Conservation (phyloP, 1,140 invertebrate genomes). For the Drosophila prosaltans region DNA sequence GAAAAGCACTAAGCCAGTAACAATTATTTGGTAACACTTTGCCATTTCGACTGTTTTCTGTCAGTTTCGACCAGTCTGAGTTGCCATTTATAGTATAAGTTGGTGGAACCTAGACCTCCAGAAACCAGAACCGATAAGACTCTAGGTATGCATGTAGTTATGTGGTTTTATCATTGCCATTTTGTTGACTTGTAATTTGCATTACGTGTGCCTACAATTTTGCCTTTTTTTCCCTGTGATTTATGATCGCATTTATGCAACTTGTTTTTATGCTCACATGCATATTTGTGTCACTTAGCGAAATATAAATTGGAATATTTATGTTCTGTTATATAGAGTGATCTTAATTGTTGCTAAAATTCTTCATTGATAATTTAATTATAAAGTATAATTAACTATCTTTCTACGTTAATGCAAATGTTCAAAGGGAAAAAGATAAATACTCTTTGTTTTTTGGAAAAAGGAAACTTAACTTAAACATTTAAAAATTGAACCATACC, state of each 20-base stretch:
- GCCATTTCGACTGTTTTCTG: conserved; percentile 51
- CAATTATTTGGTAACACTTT: conserved; percentile 31
- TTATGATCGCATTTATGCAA: conserved; percentile 53
- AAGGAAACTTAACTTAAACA: not conserved
- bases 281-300: conserved; percentile 48
- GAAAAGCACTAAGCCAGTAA: conserved; percentile 7
- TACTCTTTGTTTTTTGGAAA: conserved; percentile 31
- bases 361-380: too few species aligned
- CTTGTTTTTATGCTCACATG: conserved; percentile 40
- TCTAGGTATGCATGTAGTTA: conserved; percentile 14
- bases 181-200: conserved; percentile 54
- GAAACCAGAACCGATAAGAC: conserved; percentile 27
- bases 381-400: too few species aligned
- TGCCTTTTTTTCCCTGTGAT: conserved; percentile 37
- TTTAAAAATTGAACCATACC: too few species aligned
- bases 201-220: conserved; percentile 51
- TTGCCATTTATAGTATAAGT: conserved; percentile 47
- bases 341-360: too few species aligned
- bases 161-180: conserved; percentile 44
- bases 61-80: not conserved
- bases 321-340: too few species aligned
- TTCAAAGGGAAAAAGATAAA: too few species aligned
- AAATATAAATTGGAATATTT: not conserved
- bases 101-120: conserved; percentile 65
- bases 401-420: too few species aligned